phyloP scores from a whole-genome alignment of 2,797 vertebrate genomes.

The Liasis olivaceus region DNA sequence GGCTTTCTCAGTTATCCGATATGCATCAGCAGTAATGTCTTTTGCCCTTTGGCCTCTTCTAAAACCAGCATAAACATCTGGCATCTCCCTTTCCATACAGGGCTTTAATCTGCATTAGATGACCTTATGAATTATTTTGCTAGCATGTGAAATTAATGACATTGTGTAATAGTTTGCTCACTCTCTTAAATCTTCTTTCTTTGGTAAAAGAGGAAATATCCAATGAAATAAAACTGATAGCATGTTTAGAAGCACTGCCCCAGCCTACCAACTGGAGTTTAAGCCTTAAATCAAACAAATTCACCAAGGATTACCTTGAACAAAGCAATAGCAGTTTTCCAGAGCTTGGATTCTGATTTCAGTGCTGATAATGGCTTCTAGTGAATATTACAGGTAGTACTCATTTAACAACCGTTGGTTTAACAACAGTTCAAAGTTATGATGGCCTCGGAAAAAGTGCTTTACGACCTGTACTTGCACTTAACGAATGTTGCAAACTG shows the following conservation, averaged over 20 bases:
- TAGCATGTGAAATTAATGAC: background rate
- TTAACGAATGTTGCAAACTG: too few species aligned
- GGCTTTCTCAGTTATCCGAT: background rate
- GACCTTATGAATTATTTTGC: background rate
- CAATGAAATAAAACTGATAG: background rate
- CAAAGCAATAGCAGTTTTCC: background rate
- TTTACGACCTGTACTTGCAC: too few species aligned
- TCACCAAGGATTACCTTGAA: background rate
- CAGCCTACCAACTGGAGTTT: background rate
- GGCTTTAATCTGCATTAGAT: background rate
- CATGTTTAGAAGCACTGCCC: background rate
- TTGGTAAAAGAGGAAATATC: background rate
- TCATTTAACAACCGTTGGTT: too few species aligned
- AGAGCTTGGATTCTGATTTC: slow-evolving; percentile 27
- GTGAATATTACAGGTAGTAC: background rate
- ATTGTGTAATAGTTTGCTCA: background rate
- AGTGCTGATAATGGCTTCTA: slow-evolving; percentile 7
- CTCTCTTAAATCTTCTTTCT: background rate
- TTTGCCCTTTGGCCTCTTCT: background rate
- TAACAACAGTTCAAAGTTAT: too few species aligned
- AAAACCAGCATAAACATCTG: background rate
- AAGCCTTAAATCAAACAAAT: background rate
- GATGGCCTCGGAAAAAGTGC: too few species aligned
- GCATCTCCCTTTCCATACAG: background rate
- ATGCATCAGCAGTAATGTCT: background rate